Conservation (phyloP, 2,113 vertebrate species). For the Andinoacara biseriatus region DNA sequence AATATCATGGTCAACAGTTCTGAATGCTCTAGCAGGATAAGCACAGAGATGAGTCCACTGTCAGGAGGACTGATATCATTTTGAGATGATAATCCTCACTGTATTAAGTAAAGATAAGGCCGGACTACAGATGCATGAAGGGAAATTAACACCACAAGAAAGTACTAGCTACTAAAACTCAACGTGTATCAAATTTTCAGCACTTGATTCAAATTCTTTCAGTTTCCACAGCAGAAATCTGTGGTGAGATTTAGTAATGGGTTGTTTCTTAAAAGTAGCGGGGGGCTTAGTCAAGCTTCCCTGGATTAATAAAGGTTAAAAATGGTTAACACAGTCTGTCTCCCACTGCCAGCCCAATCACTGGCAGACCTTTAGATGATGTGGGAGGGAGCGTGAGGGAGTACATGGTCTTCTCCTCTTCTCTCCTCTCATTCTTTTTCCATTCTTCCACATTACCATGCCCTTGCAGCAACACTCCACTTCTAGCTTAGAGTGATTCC, state of each 20-base stretch:
- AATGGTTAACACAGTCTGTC: slow-evolving; percentile 17
- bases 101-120: not conserved
- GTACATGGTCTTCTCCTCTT: slow-evolving; percentile 4
- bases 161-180: not conserved
- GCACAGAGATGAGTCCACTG: no score
- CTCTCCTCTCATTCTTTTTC: slow-evolving; percentile 25
- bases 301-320: slow-evolving; percentile 25
- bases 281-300: slow-evolving; percentile 3
- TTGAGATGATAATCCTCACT: not conserved
- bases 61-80: not conserved
- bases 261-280: not conserved
- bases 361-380: slow-evolving; percentile 16
- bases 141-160: not conserved
- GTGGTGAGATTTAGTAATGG: not conserved
- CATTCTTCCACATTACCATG: slow-evolving; percentile 33
- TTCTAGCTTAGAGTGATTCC: slow-evolving; percentile 62
- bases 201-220: slow-evolving; percentile 1
- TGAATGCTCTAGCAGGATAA: no score
- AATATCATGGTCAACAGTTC: no score
- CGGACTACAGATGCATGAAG: not conserved
- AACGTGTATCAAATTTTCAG: not conserved
- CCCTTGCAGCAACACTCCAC: slow-evolving; percentile 60
- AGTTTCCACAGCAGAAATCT: slow-evolving; percentile 11
- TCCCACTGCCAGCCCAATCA: slow-evolving; percentile 21
- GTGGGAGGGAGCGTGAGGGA: slow-evolving; percentile 5